A percentile compares a stretch with the other conserved stretches of the same genome.
Conservation (phyloP, 2,888 invertebrate genomes). For the Oeneis ivallda region DNA sequence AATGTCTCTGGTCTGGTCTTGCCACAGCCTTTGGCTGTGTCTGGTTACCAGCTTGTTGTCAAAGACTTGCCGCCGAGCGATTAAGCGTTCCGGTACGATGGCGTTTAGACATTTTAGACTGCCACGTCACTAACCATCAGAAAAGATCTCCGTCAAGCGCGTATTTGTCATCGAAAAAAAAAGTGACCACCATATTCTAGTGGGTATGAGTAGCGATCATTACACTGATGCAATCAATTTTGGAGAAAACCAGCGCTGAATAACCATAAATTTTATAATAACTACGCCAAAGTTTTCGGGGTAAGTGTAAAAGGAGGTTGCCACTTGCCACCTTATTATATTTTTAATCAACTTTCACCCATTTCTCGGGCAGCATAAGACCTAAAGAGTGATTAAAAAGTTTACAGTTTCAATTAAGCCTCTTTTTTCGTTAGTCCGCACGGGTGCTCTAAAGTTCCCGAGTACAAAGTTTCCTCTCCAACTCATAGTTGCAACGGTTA, state of each 20-base stretch:
- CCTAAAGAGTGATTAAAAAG: slow-evolving; percentile 41
- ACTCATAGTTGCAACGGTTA: slow-evolving; percentile 57
- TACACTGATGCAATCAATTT: too few species aligned
- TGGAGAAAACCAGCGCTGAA: slow-evolving; percentile 13
- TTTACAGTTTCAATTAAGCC: slow-evolving; percentile 47
- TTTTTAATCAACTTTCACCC: slow-evolving; percentile 35
- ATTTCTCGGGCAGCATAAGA: slow-evolving; percentile 33
- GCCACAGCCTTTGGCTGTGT: too few species aligned
- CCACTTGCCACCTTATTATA: slow-evolving; percentile 39
- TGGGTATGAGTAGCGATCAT: too few species aligned
- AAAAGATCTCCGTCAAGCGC: too few species aligned
- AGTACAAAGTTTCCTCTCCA: slow-evolving; percentile 43
- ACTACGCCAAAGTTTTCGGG: slow-evolving; percentile 23
- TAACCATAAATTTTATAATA: slow-evolving; percentile 13
- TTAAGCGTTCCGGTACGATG: too few species aligned
- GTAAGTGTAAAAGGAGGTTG: slow-evolving; percentile 20
- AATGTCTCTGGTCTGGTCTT: too few species aligned
- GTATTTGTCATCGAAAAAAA: too few species aligned
- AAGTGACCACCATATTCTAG: too few species aligned
- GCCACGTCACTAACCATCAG: too few species aligned
- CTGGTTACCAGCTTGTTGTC: too few species aligned
- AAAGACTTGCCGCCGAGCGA: too few species aligned
- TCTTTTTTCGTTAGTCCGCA: slow-evolving; percentile 41
- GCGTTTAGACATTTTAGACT: too few species aligned
- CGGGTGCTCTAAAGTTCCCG: slow-evolving; percentile 38